phyloP scores from a whole-genome alignment of 2,797 vertebrate genomes.

The Notolepis coatsorum region DNA sequence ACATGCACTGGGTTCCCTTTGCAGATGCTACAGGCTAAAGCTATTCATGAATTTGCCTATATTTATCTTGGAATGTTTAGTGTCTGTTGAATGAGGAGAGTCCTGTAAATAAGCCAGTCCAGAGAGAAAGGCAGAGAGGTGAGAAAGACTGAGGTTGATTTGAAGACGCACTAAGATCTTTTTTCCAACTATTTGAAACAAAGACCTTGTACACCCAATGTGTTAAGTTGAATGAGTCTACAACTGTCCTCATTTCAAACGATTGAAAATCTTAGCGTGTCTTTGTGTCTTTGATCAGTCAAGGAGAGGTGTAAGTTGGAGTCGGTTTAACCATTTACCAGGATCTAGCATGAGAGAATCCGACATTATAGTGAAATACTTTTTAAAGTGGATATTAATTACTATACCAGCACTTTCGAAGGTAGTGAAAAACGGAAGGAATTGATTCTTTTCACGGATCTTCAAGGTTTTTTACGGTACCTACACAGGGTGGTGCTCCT shows the following conservation, averaged over 20 bases:
- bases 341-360: slow-evolving; percentile 44
- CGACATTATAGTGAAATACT: slow-evolving; percentile 34
- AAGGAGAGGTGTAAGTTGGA: slow-evolving; percentile 19
- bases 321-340: slow-evolving; percentile 46
- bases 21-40: slow-evolving; percentile 21
- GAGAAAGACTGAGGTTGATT: too few species aligned
- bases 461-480: slow-evolving; percentile 55
- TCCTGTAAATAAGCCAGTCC: slow-evolving; percentile 47
- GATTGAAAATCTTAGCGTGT: too few species aligned
- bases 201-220: too few species aligned
- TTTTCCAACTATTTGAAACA: too few species aligned
- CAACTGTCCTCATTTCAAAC: too few species aligned
- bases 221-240: too few species aligned
- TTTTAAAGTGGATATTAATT: slow-evolving; percentile 47
- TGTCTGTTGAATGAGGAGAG: slow-evolving; percentile 6
- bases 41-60: neutral
- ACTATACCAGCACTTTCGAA: slow-evolving; percentile 72
- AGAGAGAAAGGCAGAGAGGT: slow-evolving; percentile 18
- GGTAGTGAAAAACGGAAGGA: slow-evolving; percentile 28
- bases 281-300: slow-evolving; percentile 29
- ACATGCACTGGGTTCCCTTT: neutral
- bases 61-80: neutral
- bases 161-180: too few species aligned
- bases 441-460: slow-evolving; percentile 43
- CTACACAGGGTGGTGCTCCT: slow-evolving; percentile 62